Base-by-base conservation (phyloP, 1,140 invertebrate species). In the Bicyclus anynana region DNA sequence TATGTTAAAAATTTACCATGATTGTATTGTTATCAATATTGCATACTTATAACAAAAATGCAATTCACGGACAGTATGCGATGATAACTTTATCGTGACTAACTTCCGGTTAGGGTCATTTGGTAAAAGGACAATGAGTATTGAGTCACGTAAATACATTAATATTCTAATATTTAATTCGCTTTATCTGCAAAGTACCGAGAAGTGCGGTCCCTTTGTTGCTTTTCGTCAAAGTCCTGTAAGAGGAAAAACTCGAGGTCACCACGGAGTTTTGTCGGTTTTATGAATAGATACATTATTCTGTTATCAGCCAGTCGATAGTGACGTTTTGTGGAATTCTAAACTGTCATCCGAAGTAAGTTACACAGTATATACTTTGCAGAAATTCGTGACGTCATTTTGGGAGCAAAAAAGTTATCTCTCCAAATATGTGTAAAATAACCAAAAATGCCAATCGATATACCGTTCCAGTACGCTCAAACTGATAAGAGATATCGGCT, bases 51-150 rank as follows among this genome's bases (percentile, higher is more conserved):
- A 62, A 53, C 55, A 14, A 72, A 72, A 72, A 64, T 59, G 55
- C 66, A 65, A 67, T 76, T 74, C 72, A n/a, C n/a, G 60, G 62
- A 53, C 63, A 72, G 74, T 53, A 58, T 40, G 46, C 37, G n/a
- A n/a, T 47, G 76, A 77, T 79, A 79, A 53, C 51, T 47, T 67
- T 75, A 79, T 79, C 74, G 37, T 76, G 69, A 78, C 61, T 71
- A 72, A 79, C 70, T 56, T 79, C 76, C 76, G 66, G 47, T 66
- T 23, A 37, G 60, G 52, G 38, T 58, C 65, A 67, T 61, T 69
- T 74, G 65, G 64, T 69, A 59, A 56, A 9, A 33, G 38, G 26
- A 60, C 49, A 60, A 65, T 38, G 50, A 53, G 57, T 56, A 65
- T 63, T 65, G 58, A 64, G 59, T 67, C 60, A 68, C 42, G 35